Evolutionary conservation across 2,888 invertebrate species (phyloP), one percentile per base, ranked within the genome.

Genomic region (Drosophila imparisetae): DNA sequence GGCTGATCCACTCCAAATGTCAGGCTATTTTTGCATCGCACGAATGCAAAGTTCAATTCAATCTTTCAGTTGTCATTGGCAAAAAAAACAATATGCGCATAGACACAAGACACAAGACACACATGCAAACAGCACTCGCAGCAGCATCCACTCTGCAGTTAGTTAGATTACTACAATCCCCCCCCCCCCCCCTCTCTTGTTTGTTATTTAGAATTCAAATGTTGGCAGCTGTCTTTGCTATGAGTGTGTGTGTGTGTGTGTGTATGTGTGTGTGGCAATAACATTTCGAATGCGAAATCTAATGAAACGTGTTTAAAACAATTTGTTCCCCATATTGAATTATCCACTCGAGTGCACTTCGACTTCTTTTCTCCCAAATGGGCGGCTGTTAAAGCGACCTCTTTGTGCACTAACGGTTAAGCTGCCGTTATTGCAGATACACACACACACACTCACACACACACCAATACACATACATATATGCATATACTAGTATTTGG

Each of bases 231-330:
- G 64, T 53, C 50, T 58, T 11, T 29, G 15, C 15, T 24, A 8
- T 45, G 7, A 60, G 18, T 66, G 48, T 65, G 45, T 61, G 34
- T 60, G 27, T 60, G 27, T 60, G 18, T 62, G 30, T 49, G 29
- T 62, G 24, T 55, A 24, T 58, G 60, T 63, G 53, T 71, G 54
- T 68, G 21, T 72, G 48, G 50, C 58, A 70, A 81, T 66, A 75
- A 76, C 64, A 86, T 78, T 74, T 76, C 66, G 81, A 71, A 75
- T 87, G 77, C 66, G 73, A 83, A 81, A 78, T 86, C 87, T 89
- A 90, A 89, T 90, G 87, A 86, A 88, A 89, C 89, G 86, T 90
- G 83, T 80, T 90, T 84, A 81, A 89, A 91, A 89, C 89, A 90
- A 90, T 91, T 91, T 90, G 83, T 82, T 86, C 77, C 66, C 73